Conservation (phyloP, 2,113 vertebrate genomes). For the Egretta garzetta region DNA sequence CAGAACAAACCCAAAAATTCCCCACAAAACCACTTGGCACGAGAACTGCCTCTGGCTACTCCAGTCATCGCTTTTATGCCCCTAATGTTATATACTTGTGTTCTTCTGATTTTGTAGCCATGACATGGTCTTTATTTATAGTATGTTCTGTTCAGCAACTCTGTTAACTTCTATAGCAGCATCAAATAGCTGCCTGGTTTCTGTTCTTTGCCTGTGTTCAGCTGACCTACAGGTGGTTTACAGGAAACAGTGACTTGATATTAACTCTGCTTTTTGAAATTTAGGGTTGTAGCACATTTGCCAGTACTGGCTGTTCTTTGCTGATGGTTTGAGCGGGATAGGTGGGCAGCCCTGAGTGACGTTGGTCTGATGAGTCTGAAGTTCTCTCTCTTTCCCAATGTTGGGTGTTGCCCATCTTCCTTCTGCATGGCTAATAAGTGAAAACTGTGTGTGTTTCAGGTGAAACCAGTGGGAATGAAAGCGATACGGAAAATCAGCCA, state of each 20-base stretch:
- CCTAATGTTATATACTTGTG: not conserved
- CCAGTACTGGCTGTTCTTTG: not conserved
- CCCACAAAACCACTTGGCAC: not conserved
- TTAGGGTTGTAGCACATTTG: not conserved
- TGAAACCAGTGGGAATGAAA: conserved; percentile 94
- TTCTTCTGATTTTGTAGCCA: not conserved
- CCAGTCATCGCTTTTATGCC: not conserved
- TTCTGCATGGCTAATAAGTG: not conserved
- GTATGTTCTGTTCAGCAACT: not conserved
- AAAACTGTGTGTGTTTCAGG: conserved; percentile 78
- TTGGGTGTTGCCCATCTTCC: conserved; percentile 26
- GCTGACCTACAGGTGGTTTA: not conserved
- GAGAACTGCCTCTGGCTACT: not conserved
- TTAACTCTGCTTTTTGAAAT: not conserved
- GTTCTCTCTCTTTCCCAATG: not conserved
- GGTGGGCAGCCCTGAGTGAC: not conserved
- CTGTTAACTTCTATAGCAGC: not conserved
- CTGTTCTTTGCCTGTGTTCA: not conserved
- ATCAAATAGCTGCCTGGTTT: not conserved
- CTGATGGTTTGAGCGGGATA: not conserved
- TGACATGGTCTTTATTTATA: not conserved
- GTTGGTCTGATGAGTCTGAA: not conserved
- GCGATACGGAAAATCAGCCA: conserved; percentile 87
- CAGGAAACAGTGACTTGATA: not conserved
- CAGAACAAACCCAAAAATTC: not conserved